phyloP scores from a whole-genome alignment of 2,797 vertebrate species.

The Clamator glandarius region DNA sequence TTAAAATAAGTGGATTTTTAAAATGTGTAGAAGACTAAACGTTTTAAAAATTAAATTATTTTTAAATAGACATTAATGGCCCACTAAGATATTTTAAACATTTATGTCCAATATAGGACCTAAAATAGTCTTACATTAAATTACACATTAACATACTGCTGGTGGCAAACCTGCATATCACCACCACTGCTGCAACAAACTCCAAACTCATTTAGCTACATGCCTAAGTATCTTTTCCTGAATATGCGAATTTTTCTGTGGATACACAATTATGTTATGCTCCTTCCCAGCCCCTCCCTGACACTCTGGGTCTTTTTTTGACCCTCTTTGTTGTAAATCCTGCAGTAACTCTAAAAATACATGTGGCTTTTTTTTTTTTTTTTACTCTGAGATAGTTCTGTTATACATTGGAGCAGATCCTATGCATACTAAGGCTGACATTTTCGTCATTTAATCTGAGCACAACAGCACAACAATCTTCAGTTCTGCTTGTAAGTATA shows the following conservation, averaged over 20 bases:
- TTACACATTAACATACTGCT: not conserved
- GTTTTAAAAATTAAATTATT: not conserved
- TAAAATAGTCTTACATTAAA: not conserved
- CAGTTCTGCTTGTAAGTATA: not conserved
- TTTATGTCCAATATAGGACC: not conserved
- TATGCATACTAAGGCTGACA: not conserved
- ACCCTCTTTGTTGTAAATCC: not conserved
- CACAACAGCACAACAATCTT: not conserved
- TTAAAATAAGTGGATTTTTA: fast-evolving
- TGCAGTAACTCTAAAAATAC: not conserved
- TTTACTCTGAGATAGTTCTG: not conserved
- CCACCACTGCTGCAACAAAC: not conserved
- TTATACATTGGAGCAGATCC: not conserved
- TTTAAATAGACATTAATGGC: not conserved
- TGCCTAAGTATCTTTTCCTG: not conserved
- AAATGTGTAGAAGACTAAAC: not conserved
- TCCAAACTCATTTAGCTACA: not conserved
- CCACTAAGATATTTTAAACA: not conserved
- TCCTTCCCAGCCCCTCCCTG: no score
- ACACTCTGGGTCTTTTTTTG: not conserved
- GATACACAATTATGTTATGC: fast-evolving
- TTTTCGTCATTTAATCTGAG: not conserved
- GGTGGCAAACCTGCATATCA: fast-evolving
- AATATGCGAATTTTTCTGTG: not conserved
- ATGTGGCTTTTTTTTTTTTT: not conserved